Evolutionary conservation across 92 coral and sea anemone species (phyloP).

Genomic region (Zoanthus solanderi): DNA sequence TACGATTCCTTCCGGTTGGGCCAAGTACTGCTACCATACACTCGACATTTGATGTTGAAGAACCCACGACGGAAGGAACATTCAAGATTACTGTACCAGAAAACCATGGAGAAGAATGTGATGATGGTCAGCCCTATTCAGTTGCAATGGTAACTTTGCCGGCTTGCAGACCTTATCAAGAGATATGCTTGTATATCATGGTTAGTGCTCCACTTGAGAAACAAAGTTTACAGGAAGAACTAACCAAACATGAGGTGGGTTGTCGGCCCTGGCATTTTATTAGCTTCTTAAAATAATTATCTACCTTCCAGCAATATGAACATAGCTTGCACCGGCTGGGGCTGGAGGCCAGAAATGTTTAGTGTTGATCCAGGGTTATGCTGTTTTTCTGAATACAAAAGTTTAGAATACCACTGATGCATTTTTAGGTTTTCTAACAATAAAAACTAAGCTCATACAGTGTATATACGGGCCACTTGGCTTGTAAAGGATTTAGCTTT

Average conservation of each 20-base stretch:
- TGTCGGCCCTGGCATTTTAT: neutral
- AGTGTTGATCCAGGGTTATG: too few relatives aligned
- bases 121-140: slow-evolving; percentile 50
- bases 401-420: too few relatives aligned
- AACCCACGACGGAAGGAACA: slow-evolving; percentile 57
- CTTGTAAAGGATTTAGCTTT: too few relatives aligned
- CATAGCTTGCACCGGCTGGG: too few relatives aligned
- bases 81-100: slow-evolving; percentile 63
- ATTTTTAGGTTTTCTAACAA: too few relatives aligned
- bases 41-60: slow-evolving; percentile 78
- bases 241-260: slow-evolving; percentile 65
- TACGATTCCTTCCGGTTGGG: slow-evolving; percentile 71
- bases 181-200: slow-evolving; percentile 71
- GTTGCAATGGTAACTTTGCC: slow-evolving; percentile 89
- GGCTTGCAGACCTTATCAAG: slow-evolving; percentile 78
- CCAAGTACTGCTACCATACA: slow-evolving; percentile 73
- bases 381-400: too few relatives aligned
- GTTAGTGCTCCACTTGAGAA: slow-evolving; percentile 72
- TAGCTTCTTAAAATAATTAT: neutral
- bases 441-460: too few relatives aligned
- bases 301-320: too few relatives aligned
- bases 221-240: slow-evolving; percentile 76
- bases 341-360: too few relatives aligned
- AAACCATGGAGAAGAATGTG: slow-evolving; percentile 49
- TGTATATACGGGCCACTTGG: too few relatives aligned